Evolutionary conservation across 2,888 invertebrate genomes (phyloP), one percentile per base, ranked within the genome.

Genomic region (Euzetes globulus): DNA sequence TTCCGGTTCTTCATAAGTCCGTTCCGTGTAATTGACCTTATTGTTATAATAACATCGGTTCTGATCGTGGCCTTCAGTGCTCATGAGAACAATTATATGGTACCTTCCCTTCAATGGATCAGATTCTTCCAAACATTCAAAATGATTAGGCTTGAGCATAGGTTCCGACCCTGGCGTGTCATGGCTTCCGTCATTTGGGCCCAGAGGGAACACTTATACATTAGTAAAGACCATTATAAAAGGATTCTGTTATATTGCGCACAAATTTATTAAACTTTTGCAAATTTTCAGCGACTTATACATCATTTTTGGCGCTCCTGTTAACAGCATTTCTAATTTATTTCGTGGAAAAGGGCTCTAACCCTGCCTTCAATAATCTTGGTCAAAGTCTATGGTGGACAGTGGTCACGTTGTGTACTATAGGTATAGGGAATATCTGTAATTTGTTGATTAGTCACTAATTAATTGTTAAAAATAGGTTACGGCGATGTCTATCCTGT

Each of bases 401-500:
- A 22, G 68, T 75, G 84, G 84, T 85, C 9, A 85, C 85, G 0
- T 79, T 86, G 37, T 84, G 84, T 71, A 85, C 85, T 5, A 85
- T 65, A 9, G 63, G 63, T 65, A 60, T 27, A 13, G 1, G n/a
- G n/a, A n/a, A n/a, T n/a, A n/a, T n/a, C n/a, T n/a, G n/a, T n/a
- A n/a, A n/a, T n/a, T n/a, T n/a, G n/a, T n/a, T n/a, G n/a, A n/a
- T n/a, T n/a, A n/a, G n/a, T n/a, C n/a, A n/a, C n/a, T n/a, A n/a
- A n/a, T n/a, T n/a, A n/a, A n/a, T n/a, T n/a, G n/a, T n/a, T n/a
- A n/a, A n/a, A 19, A 2, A 52, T 86, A 29, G 82, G 82, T 7
- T 85, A 86, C 77, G 85, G 85, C 37, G 85, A 85, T 78, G 82
- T 83, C 6, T 83, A 83, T 33, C 85, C 85, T 4, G 80, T 81